A percentile compares a stretch with the other conserved stretches of the same genome.
Conservation (phyloP, 2,797 vertebrate species). For the Sarcoramphus papa region DNA sequence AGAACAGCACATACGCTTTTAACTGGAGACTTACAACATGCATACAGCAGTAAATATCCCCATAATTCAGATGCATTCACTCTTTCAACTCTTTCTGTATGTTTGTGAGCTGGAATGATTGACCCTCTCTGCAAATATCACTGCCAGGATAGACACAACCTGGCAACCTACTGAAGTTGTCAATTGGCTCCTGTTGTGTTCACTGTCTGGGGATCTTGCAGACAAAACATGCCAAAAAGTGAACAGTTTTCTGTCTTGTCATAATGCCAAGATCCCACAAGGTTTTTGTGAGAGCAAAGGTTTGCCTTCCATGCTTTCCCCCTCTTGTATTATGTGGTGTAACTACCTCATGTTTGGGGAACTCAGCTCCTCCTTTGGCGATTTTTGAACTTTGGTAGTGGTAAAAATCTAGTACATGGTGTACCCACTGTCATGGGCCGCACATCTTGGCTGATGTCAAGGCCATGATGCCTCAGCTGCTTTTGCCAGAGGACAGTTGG, state of each 20-base stretch:
- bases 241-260: neutral
- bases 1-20: neutral
- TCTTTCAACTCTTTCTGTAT: neutral
- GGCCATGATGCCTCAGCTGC: neutral
- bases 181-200: neutral
- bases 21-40: neutral
- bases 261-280: neutral
- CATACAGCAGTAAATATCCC: neutral
- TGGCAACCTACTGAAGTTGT: neutral
- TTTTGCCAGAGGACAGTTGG: neutral
- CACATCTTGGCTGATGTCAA: neutral
- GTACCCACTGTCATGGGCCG: rapidly evolving
- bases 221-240: neutral
- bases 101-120: neutral
- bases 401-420: neutral
- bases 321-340: neutral
- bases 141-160: neutral
- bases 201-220: neutral
- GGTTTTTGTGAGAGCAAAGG: neutral
- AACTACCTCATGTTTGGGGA: neutral
- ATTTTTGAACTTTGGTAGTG: neutral
- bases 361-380: neutral
- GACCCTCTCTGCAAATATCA: neutral
- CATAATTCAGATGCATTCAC: neutral
- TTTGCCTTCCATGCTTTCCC: neutral